Evolutionary conservation across 1,140 invertebrate species (phyloP).

Genomic region (Brachionus paranguensis): DNA sequence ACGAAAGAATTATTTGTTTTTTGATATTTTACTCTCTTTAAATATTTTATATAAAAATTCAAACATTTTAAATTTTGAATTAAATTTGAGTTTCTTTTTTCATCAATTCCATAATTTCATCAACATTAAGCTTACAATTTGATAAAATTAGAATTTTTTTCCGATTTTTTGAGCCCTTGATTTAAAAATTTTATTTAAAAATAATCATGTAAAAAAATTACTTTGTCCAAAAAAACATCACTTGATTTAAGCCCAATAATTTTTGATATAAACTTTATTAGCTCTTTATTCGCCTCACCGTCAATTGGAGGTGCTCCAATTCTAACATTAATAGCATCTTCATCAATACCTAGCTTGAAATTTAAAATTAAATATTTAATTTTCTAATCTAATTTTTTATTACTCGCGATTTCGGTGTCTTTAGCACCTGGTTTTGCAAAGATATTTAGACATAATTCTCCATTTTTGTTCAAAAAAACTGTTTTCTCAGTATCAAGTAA

Average conservation of each 20-base stretch:
- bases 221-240: slow-evolving; percentile 64
- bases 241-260: slow-evolving; percentile 66
- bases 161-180: slow-evolving; percentile 22
- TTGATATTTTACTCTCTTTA: not conserved
- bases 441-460: not conserved
- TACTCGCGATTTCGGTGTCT: slow-evolving; percentile 37
- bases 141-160: slow-evolving; percentile 18
- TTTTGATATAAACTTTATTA: slow-evolving; percentile 66
- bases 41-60: not conserved
- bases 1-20: not conserved
- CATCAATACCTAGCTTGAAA: slow-evolving; percentile 45
- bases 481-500: not conserved
- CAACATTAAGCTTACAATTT: not conserved
- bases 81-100: not conserved
- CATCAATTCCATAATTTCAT: not conserved
- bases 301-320: slow-evolving; percentile 70
- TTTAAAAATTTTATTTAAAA: not conserved
- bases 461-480: slow-evolving; percentile 39
- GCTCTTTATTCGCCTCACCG: slow-evolving; percentile 70
- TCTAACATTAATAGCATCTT: slow-evolving; percentile 62
- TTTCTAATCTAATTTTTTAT: not conserved
- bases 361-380: not conserved
- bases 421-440: slow-evolving; percentile 40
- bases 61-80: not conserved
- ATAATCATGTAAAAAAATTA: slow-evolving; percentile 45